A percentile compares a stretch with the other conserved stretches of the same genome.
Conservation (phyloP, 2,888 invertebrate genomes). For the Eumacrocentrus americanus region DNA sequence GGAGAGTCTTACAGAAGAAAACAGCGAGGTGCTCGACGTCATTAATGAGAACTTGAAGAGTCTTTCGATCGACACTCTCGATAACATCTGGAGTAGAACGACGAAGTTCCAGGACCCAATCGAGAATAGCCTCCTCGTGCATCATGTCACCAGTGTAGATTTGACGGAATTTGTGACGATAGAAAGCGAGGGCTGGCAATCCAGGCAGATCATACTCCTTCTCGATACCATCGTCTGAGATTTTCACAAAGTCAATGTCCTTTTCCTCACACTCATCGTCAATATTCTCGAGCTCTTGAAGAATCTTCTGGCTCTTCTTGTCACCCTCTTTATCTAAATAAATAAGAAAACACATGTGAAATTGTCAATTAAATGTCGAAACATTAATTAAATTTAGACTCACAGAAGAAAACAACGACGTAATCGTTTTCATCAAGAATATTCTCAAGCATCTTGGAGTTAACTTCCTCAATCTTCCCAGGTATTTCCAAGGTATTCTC, state of each 20-base stretch:
- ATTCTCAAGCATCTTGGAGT: slow-evolving; percentile 87
- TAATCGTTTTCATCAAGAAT: slow-evolving; percentile 86
- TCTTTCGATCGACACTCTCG: slow-evolving; percentile 89
- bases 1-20: slow-evolving; percentile 85
- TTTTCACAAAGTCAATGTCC: slow-evolving; percentile 89
- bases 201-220: slow-evolving; percentile 85
- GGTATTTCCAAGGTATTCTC: slow-evolving; percentile 90
- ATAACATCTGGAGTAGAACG: slow-evolving; percentile 87
- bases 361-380: not conserved
- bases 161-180: slow-evolving; percentile 85
- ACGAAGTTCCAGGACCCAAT: slow-evolving; percentile 87
- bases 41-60: slow-evolving; percentile 84
- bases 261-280: slow-evolving; percentile 93
- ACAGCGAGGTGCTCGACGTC: slow-evolving; percentile 92
- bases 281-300: slow-evolving; percentile 88
- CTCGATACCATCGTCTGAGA: slow-evolving; percentile 85
- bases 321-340: slow-evolving; percentile 83
- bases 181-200: slow-evolving; percentile 84
- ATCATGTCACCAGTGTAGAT: slow-evolving; percentile 88
- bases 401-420: slow-evolving; percentile 92
- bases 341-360: not conserved
- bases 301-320: slow-evolving; percentile 85
- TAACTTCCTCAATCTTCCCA: slow-evolving; percentile 92
- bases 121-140: slow-evolving; percentile 88
- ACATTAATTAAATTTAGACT: slow-evolving; percentile 58